phyloP scores from a whole-genome alignment of 2,797 vertebrate species.

The Anableps anableps region DNA sequence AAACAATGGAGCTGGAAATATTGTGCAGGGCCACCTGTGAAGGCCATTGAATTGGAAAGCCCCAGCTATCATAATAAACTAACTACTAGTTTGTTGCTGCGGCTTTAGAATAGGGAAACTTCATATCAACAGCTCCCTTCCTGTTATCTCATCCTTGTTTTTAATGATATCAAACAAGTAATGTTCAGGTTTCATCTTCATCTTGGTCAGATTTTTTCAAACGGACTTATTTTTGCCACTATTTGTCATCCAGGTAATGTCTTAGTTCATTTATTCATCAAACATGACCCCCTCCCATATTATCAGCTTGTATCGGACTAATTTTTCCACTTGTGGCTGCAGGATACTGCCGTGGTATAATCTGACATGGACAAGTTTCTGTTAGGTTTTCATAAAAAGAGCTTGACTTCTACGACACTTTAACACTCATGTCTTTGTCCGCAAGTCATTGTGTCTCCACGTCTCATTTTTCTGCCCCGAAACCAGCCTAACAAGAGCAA shows the following conservation, averaged over 20 bases:
- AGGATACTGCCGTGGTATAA: neutral
- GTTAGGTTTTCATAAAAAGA: conserved; percentile 5
- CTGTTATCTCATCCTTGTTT: conserved; percentile 67
- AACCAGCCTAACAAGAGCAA: conserved; percentile 52
- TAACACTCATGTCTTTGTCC: conserved; percentile 50
- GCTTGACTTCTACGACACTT: neutral
- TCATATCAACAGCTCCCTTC: conserved; percentile 50
- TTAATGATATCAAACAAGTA: conserved; percentile 17
- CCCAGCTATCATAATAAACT: conserved; percentile 72
- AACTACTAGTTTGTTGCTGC: conserved; percentile 51
- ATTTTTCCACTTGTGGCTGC: conserved; percentile 22
- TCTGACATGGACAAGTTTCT: conserved; percentile 29
- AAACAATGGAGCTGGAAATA: conserved; percentile 66
- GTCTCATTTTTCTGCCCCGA: conserved; percentile 47
- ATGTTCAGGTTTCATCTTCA: neutral
- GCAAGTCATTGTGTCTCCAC: conserved; percentile 29
- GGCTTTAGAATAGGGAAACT: conserved; percentile 46
- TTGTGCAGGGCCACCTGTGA: conserved; percentile 72
- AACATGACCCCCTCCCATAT: conserved; percentile 1
- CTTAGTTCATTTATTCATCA: neutral
- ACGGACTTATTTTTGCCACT: no score
- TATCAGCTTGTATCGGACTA: conserved; percentile 15
- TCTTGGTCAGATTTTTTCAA: neutral
- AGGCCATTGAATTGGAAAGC: conserved; percentile 72
- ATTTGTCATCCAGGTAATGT: neutral